Percentiles rank a stretch among this genome's conserved stretches.
Conservation (phyloP, 2,888 invertebrate species). For the Gastracanthus pulcherrimus region DNA sequence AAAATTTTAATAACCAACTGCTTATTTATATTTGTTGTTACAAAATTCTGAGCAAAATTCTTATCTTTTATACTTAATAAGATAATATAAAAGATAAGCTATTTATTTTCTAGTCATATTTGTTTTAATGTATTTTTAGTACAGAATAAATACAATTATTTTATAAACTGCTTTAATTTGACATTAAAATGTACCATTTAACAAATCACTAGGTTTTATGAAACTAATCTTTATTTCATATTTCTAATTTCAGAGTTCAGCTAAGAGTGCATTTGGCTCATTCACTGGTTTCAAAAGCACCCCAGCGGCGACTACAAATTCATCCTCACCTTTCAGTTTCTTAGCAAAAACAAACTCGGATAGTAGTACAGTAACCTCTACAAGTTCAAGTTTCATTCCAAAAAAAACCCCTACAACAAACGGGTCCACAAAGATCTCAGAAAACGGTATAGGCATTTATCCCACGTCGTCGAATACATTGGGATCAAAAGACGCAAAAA, state of each 20-base stretch:
- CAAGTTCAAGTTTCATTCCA: constrained; percentile 53
- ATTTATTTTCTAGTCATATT: too few relatives aligned
- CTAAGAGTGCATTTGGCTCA: constrained; percentile 84
- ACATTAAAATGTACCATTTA: too few relatives aligned
- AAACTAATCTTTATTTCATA: neutral
- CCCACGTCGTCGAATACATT: constrained; percentile 19
- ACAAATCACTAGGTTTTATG: too few relatives aligned
- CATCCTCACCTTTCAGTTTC: constrained; percentile 80
- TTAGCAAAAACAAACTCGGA: constrained; percentile 80
- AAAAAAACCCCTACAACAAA: constrained; percentile 63
- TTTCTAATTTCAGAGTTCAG: constrained; percentile 71
- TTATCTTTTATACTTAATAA: too few relatives aligned
- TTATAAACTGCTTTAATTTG: too few relatives aligned
- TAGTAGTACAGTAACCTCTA: constrained; percentile 60
- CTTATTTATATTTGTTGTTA: too few relatives aligned
- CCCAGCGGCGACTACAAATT: constrained; percentile 70
- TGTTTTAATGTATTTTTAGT: too few relatives aligned
- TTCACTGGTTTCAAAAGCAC: constrained; percentile 80
- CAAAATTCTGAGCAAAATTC: too few relatives aligned
- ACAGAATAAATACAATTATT: too few relatives aligned
- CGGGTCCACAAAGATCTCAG: constrained; percentile 61
- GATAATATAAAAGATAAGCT: too few relatives aligned
- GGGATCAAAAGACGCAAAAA: constrained; percentile 55
- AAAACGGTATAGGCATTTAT: constrained; percentile 59
- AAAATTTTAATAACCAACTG: too few relatives aligned